Evolutionary conservation across 2,797 vertebrate species (phyloP), one percentile per base, ranked within the genome.

Genomic region (Amniataba percoides): DNA sequence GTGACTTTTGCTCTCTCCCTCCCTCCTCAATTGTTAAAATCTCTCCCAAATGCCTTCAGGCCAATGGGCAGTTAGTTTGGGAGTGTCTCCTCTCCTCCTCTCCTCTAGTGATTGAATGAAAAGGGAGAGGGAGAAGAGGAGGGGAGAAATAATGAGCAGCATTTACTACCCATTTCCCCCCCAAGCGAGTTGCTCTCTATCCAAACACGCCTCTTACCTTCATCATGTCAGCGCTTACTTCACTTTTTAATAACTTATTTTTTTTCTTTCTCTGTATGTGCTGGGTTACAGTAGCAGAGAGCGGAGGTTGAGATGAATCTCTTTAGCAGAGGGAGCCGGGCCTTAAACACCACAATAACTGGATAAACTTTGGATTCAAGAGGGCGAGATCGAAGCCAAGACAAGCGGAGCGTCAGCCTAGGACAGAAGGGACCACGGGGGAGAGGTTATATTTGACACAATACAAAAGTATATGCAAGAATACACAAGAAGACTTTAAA

Each of bases 1-100:
- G 49, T 68, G n/a, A 82, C 88, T 84, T 87, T 82, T 80, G 64
- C 81, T 81, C 70, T 60, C 72, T 84, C 83, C 83, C 88, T 87
- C 82, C 74, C 74, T 72, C 80, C 66, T 88, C 77, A 78, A 89
- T 87, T 82, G 93, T 94, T 94, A 94, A 96, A 95, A 95, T 83
- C 86, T 85, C 56, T 80, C 83, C 78, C 40, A 86, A 89, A 91
- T 89, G 76, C 86, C 92, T 89, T 61, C 56, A 80, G 94, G 91
- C 95, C 95, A 96, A 92, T 91, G 87, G 85, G 91, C 84, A 86
- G 86, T 89, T 85, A 84, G 85, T 88, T 83, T 8, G 64, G 95
- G 94, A 93, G 94, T 92, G 89, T 93, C 91, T 94, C 78, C 80
- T 91, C 74, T 79, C 39, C 71, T 87, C 77, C 80, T 87, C 83